Evolutionary conservation across 2,888 invertebrate genomes (phyloP).

Genomic region (Thymelicus sylvestris): DNA sequence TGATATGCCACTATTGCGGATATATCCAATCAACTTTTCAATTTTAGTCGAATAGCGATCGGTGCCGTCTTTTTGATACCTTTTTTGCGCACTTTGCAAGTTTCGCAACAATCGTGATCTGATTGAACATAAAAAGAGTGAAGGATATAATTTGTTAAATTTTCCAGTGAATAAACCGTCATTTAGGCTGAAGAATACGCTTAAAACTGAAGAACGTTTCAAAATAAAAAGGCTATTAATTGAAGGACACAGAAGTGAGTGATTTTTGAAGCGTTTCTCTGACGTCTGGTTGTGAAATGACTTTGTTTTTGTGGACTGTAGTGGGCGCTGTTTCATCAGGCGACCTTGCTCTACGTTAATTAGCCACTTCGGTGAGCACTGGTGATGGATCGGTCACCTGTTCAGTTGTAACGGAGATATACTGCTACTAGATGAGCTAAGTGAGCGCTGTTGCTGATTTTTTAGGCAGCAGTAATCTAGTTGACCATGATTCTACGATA

Average conservation of each 20-base stretch:
- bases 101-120: not conserved
- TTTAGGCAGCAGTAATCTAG: no score
- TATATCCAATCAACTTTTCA: slow-evolving; percentile 41
- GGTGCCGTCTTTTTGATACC: slow-evolving; percentile 44
- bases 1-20: slow-evolving; percentile 40
- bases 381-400: slow-evolving; percentile 82
- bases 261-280: slow-evolving; percentile 29
- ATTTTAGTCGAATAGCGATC: slow-evolving; percentile 22
- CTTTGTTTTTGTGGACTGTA: slow-evolving; percentile 58
- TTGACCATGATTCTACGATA: no score
- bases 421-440: slow-evolving; percentile 10
- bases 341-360: slow-evolving; percentile 81
- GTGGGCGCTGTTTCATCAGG: slow-evolving; percentile 74
- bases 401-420: slow-evolving; percentile 58
- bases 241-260: slow-evolving; percentile 35
- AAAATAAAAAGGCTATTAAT: slow-evolving; percentile 37
- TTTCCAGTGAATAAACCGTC: slow-evolving; percentile 22
- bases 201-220: slow-evolving; percentile 21
- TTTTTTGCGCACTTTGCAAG: slow-evolving; percentile 18
- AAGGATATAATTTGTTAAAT: slow-evolving; percentile 12
- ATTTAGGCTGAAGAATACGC: slow-evolving; percentile 26
- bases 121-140: not conserved
- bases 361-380: slow-evolving; percentile 71
- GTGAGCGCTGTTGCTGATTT: not conserved
- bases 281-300: slow-evolving; percentile 55